A percentile compares a stretch with the other conserved stretches of the same genome.
These are phyloP conservation scores for Watersipora subatra DNA, from an alignment of 1,140 invertebrate genomes.

Conservation along the genomic window DNA sequence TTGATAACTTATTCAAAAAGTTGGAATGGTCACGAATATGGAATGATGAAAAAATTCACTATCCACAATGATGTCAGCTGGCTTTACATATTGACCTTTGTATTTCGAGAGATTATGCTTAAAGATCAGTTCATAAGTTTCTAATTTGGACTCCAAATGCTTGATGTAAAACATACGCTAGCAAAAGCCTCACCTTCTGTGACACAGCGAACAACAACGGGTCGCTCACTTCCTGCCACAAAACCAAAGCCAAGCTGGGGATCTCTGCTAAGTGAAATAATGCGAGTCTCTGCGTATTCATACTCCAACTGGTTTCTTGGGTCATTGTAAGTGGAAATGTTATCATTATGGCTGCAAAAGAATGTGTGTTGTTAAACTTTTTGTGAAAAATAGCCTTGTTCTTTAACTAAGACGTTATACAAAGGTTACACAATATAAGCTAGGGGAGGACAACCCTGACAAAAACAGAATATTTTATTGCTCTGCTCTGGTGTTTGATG, in stretches of 20 bases:
- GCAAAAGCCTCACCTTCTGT: conserved; percentile 40
- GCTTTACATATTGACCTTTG: too few relatives aligned
- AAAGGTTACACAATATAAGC: neutral
- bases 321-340: conserved; percentile 75
- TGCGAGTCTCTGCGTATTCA: conserved; percentile 57
- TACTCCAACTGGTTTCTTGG: conserved; percentile 46
- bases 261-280: conserved; percentile 55
- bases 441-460: neutral
- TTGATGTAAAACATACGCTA: too few relatives aligned
- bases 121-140: too few relatives aligned
- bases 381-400: neutral
- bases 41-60: too few relatives aligned
- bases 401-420: neutral
- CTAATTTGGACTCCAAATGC: too few relatives aligned
- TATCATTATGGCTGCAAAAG: conserved; percentile 66
- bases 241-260: conserved; percentile 68
- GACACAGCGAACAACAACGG: conserved; percentile 68
- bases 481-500: too few relatives aligned
- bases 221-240: conserved; percentile 76
- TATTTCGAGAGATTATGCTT: too few relatives aligned
- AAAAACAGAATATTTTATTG: too few relatives aligned
- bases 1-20: too few relatives aligned
- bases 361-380: neutral
- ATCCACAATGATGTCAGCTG: too few relatives aligned
- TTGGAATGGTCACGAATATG: too few relatives aligned